Conservation (phyloP, 2,797 vertebrate species). For the Sebastes nivosus region DNA sequence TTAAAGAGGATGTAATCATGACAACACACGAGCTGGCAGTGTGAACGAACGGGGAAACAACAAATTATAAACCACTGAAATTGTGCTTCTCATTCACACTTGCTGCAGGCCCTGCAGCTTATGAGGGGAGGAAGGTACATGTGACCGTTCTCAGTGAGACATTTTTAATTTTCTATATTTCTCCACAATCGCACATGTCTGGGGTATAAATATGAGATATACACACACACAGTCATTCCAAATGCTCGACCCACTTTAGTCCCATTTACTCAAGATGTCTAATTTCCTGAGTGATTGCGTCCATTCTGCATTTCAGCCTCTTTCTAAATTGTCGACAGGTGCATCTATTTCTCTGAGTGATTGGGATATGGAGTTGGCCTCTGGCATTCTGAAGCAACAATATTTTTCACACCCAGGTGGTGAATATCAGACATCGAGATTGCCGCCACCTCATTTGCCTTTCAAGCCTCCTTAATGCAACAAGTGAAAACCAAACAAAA, state of each 20-base stretch:
- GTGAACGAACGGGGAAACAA: background rate
- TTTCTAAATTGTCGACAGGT: conserved; percentile 50
- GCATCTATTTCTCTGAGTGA: conserved; percentile 51
- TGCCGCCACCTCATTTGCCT: conserved; percentile 22
- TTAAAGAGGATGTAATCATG: conserved; percentile 17
- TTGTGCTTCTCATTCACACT: background rate
- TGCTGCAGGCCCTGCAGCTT: background rate
- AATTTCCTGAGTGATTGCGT: conserved; percentile 51
- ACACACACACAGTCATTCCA: background rate
- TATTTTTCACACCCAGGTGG: conserved; percentile 34
- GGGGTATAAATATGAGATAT: background rate
- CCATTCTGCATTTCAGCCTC: conserved; percentile 19
- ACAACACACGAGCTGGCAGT: conserved; percentile 9
- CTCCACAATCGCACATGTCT: conserved; percentile 8
- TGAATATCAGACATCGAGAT: conserved; percentile 43
- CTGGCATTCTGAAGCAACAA: conserved; percentile 41
- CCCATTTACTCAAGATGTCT: conserved; percentile 33
- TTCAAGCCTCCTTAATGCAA: conserved; percentile 36
- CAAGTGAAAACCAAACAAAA: conserved; percentile 23
- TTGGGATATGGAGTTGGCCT: conserved; percentile 28
- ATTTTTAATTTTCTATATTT: too few relatives aligned
- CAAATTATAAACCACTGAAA: background rate
- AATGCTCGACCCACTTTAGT: conserved; percentile 3
- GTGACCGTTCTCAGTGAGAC: background rate
- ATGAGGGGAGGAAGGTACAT: background rate